Percentiles rank a stretch among this genome's conserved stretches.
phyloP scores from a whole-genome alignment of 1,140 invertebrate species.

The Megalonaias nervosa region DNA sequence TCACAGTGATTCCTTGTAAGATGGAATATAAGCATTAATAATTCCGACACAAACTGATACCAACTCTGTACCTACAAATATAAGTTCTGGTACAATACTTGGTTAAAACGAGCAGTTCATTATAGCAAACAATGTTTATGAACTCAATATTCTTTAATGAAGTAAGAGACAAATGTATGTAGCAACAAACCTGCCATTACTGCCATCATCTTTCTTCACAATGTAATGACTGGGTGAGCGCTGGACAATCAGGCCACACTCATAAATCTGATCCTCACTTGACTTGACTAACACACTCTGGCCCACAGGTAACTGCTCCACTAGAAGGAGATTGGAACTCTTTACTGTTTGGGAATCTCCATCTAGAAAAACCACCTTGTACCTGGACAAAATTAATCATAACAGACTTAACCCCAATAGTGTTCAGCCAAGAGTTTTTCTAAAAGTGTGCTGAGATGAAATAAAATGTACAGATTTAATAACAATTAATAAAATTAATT shows the following conservation, averaged over 20 bases:
- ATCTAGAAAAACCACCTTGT: conserved; percentile 51
- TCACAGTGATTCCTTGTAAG: too few species aligned
- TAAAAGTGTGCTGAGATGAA: too few species aligned
- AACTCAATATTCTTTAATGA: too few species aligned
- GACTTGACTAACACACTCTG: conserved; percentile 58
- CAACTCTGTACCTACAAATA: too few species aligned
- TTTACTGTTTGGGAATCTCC: conserved; percentile 44
- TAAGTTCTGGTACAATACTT: too few species aligned
- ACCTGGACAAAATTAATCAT: conserved; percentile 14
- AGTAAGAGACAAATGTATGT: too few species aligned
- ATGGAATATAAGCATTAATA: too few species aligned
- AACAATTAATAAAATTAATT: not conserved
- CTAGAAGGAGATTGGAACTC: conserved; percentile 45
- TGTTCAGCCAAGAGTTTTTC: too few species aligned
- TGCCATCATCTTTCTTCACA: conserved; percentile 17
- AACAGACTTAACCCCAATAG: too few species aligned
- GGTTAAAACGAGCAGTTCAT: too few species aligned
- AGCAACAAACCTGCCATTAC: conserved; percentile 1
- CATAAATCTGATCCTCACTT: conserved; percentile 42
- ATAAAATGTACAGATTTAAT: conserved; percentile 3
- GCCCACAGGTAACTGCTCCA: conserved; percentile 45
- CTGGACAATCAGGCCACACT: conserved; percentile 48
- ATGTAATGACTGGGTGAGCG: conserved; percentile 20
- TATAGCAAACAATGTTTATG: too few species aligned
- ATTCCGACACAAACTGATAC: too few species aligned